phyloP scores from a whole-genome alignment of 1,140 invertebrate genomes.

The Penaeus japonicus region DNA sequence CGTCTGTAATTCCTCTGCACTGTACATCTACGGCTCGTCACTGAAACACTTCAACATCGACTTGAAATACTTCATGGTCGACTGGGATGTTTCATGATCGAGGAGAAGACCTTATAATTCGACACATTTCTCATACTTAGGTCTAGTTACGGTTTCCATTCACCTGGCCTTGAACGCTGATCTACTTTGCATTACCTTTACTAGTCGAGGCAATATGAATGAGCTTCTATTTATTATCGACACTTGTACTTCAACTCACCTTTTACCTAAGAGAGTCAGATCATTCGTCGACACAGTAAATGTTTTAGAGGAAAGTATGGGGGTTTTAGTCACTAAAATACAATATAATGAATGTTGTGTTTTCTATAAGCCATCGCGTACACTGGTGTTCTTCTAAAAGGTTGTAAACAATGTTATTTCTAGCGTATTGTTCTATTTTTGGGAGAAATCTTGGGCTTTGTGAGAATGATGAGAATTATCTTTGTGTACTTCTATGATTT shows the following conservation, averaged over 20 bases:
- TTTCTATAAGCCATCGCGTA: neutral
- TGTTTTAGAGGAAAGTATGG: neutral
- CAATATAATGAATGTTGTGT: constrained; percentile 26
- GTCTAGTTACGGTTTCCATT: constrained; percentile 20
- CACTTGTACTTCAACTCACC: neutral
- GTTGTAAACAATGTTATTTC: constrained; percentile 24
- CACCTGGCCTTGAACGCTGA: constrained; percentile 39
- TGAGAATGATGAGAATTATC: too few species aligned
- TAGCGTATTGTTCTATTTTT: neutral
- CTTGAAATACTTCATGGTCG: too few species aligned
- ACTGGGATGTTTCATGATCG: too few species aligned
- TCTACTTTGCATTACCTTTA: constrained; percentile 15
- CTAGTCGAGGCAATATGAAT: neutral
- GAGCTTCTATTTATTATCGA: neutral
- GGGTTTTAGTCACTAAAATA: constrained; percentile 11
- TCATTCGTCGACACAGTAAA: constrained; percentile 19
- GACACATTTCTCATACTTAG: too few species aligned
- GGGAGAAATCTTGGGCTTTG: too few species aligned
- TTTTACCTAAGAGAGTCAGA: constrained; percentile 10
- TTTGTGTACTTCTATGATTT: too few species aligned
- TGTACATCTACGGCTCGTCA: too few species aligned
- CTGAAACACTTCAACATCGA: too few species aligned
- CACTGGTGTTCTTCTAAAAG: neutral
- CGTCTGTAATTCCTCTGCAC: too few species aligned
- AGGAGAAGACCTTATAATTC: too few species aligned